These are phyloP conservation scores for Pachyseris speciosa DNA, from an alignment of 64 coral and sea anemone genomes.

Conservation along the genomic window DNA sequence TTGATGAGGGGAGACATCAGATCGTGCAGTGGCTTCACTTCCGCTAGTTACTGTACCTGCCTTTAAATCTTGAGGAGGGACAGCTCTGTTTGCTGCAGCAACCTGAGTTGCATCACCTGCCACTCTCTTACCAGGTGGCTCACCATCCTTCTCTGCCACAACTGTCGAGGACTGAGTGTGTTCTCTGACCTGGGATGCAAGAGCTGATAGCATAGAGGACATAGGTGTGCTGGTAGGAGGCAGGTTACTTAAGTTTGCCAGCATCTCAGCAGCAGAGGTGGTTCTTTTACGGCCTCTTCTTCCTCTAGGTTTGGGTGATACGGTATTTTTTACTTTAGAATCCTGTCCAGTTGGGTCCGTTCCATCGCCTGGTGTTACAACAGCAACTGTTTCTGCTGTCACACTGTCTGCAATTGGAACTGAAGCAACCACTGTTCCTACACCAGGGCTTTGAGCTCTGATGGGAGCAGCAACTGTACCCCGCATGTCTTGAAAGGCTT, in stretches of 20 bases:
- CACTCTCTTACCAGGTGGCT: constrained; percentile 22
- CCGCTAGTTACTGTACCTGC: background rate
- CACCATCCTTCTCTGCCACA: constrained; percentile 1
- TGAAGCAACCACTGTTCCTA: constrained; percentile 40
- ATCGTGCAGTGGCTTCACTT: background rate
- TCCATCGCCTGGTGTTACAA: constrained; percentile 55
- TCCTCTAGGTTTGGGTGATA: constrained; percentile 38
- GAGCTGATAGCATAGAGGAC: constrained; percentile 89
- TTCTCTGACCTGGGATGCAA: constrained; percentile 76
- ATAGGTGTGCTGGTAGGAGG: constrained; percentile 85
- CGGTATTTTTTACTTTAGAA: background rate
- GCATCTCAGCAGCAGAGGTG: constrained; percentile 86
- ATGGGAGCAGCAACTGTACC: constrained; percentile 74
- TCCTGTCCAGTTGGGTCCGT: constrained; percentile 21
- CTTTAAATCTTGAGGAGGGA: background rate
- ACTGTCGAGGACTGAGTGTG: background rate
- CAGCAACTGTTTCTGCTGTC: constrained; percentile 41
- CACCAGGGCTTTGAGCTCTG: constrained; percentile 59
- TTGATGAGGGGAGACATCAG: background rate
- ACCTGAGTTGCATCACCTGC: constrained; percentile 11
- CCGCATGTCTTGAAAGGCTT: constrained; percentile 69
- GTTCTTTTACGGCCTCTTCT: constrained; percentile 78
- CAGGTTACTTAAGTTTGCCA: constrained; percentile 80
- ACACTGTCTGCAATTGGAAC: constrained; percentile 52
- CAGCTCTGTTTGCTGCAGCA: background rate